Evolutionary conservation across 2,888 invertebrate species (phyloP).

Genomic region (Scaptomyza parva): DNA sequence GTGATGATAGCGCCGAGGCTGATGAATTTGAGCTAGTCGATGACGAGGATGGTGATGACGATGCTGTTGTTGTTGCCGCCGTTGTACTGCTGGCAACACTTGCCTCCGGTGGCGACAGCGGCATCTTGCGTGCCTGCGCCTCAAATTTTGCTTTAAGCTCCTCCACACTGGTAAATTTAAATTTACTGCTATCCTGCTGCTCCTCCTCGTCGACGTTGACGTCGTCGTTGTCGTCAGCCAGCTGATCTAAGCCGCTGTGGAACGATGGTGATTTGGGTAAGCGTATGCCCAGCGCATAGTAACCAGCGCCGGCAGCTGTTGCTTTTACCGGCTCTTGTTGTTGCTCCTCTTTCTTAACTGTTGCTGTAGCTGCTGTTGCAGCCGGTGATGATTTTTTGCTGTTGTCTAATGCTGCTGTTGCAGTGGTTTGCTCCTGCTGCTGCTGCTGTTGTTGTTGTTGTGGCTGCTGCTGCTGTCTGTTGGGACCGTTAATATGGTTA

Average conservation of each 20-base stretch:
- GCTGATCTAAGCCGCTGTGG: conserved; percentile 93
- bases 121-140: conserved; percentile 76
- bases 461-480: conserved; percentile 61
- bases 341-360: conserved; percentile 21
- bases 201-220: conserved; percentile 38
- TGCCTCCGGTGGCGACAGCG: conserved; percentile 72
- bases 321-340: conserved; percentile 23
- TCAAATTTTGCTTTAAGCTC: conserved; percentile 80
- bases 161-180: conserved; percentile 75
- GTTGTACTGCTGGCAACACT: conserved; percentile 28
- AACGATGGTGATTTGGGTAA: conserved; percentile 95
- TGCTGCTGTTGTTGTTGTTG: conserved; percentile 40
- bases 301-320: conserved; percentile 50
- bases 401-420: conserved; percentile 31
- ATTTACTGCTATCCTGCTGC: conserved; percentile 38
- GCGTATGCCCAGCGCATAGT: conserved; percentile 86
- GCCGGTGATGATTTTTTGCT: conserved; percentile 46
- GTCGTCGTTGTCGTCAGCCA: conserved; percentile 83
- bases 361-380: conserved; percentile 29
- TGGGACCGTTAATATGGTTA: conserved; percentile 81
- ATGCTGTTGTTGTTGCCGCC: conserved; percentile 42
- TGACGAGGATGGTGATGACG: conserved; percentile 69
- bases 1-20: conserved; percentile 65
- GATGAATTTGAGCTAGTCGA: conserved; percentile 73
- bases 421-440: conserved; percentile 35